Conservation (phyloP, 2,797 vertebrate genomes). For the Syngnathus acus region DNA sequence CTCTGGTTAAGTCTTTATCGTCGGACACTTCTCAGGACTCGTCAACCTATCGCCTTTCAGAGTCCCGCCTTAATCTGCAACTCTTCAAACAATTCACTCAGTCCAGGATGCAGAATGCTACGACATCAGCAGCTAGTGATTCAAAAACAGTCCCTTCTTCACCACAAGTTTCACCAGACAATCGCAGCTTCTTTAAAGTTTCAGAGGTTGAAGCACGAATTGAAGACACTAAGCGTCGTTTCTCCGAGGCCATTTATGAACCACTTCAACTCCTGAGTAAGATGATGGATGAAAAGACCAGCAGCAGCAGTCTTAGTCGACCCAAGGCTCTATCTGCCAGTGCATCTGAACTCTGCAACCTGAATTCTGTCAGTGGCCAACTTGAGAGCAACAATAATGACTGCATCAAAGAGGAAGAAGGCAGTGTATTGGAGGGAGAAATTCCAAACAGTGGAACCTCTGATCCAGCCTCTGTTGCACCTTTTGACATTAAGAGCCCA, state of each 20-base stretch:
- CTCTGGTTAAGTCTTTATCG: constrained; percentile 90
- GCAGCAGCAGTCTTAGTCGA: constrained; percentile 65
- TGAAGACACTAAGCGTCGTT: constrained; percentile 92
- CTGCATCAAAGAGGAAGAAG: constrained; percentile 95
- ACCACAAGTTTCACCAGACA: constrained; percentile 82
- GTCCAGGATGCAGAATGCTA: constrained; percentile 67
- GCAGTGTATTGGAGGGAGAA: constrained; percentile 73
- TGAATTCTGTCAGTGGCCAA: constrained; percentile 78
- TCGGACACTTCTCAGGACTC: constrained; percentile 86
- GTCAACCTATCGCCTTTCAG: constrained; percentile 72
- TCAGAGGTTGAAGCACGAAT: constrained; percentile 94
- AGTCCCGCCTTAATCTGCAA: constrained; percentile 89
- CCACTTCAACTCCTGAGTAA: constrained; percentile 93
- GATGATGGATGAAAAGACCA: constrained; percentile 90
- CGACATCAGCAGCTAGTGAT: constrained; percentile 55
- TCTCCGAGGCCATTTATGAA: constrained; percentile 92
- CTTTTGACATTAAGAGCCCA: constrained; percentile 40
- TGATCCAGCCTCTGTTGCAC: constrained; percentile 11
- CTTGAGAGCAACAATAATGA: constrained; percentile 88
- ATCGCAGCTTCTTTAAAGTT: constrained; percentile 93
- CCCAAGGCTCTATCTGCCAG: constrained; percentile 88
- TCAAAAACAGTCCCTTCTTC: constrained; percentile 94
- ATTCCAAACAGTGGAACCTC: constrained; percentile 49
- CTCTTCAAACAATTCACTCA: constrained; percentile 96
- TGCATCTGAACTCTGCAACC: constrained; percentile 83